phyloP scores from a whole-genome alignment of 2,113 vertebrate genomes.

The Stegastes partitus region DNA sequence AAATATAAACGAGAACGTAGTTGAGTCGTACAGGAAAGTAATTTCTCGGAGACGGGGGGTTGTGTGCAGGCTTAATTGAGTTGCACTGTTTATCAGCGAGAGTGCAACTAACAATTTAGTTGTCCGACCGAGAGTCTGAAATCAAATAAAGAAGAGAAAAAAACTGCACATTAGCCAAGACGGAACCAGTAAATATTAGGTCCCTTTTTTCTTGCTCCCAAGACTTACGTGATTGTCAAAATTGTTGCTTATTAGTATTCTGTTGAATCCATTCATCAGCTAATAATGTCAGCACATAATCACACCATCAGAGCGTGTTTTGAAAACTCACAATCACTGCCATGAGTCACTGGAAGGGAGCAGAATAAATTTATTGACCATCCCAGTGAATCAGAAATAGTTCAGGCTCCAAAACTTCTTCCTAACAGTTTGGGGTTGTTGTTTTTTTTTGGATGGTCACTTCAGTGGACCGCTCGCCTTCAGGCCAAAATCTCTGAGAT shows the following conservation, averaged over 20 bases:
- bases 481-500: conserved; percentile 21
- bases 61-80: background rate
- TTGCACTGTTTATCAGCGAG: conserved; percentile 15
- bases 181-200: background rate
- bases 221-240: background rate
- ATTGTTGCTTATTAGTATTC: background rate
- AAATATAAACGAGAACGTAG: no score
- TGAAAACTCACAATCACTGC: background rate
- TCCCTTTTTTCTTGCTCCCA: background rate
- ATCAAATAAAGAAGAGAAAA: background rate
- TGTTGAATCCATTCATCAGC: background rate
- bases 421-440: background rate
- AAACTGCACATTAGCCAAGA: background rate
- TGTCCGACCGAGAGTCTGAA: background rate
- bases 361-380: background rate
- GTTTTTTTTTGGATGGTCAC: background rate
- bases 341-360: background rate
- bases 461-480: background rate
- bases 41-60: no score
- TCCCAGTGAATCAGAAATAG: background rate
- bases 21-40: no score
- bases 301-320: background rate
- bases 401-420: background rate
- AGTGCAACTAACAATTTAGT: background rate
- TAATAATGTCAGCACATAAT: background rate